phyloP scores from a whole-genome alignment of 2,113 vertebrate genomes.

The Shinisaurus crocodilurus region DNA sequence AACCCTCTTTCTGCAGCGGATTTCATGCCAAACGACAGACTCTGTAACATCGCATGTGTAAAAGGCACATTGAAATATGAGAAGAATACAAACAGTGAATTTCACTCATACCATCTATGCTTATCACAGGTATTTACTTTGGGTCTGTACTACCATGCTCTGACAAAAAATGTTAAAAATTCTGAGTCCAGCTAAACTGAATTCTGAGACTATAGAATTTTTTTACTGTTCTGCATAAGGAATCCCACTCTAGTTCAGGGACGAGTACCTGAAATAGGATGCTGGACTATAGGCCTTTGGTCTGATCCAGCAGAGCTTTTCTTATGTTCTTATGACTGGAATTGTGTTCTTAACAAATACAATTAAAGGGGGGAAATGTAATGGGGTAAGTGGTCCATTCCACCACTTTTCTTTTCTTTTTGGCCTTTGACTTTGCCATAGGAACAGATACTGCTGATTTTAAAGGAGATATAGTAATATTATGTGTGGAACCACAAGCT shows the following conservation, averaged over 20 bases:
- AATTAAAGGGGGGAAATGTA: too few species aligned
- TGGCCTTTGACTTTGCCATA: too few species aligned
- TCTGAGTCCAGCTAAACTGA: neutral
- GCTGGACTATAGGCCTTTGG: neutral
- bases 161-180: neutral
- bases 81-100: neutral
- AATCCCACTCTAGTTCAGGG: neutral
- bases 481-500: too few species aligned
- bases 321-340: too few species aligned
- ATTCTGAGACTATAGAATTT: neutral
- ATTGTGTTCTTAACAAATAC: too few species aligned
- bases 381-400: too few species aligned
- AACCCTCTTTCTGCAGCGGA: slow-evolving; percentile 78
- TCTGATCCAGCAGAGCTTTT: too few species aligned
- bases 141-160: neutral
- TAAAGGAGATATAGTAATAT: too few species aligned
- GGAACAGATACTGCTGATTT: too few species aligned
- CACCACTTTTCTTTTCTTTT: too few species aligned
- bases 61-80: neutral
- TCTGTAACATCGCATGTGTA: slow-evolving; percentile 64
- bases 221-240: neutral
- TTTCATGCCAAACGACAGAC: slow-evolving; percentile 74
- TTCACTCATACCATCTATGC: neutral
- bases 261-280: neutral
- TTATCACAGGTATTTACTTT: neutral